Conservation (phyloP, 2,797 vertebrate species). For the Cyprinodon diabolis region DNA sequence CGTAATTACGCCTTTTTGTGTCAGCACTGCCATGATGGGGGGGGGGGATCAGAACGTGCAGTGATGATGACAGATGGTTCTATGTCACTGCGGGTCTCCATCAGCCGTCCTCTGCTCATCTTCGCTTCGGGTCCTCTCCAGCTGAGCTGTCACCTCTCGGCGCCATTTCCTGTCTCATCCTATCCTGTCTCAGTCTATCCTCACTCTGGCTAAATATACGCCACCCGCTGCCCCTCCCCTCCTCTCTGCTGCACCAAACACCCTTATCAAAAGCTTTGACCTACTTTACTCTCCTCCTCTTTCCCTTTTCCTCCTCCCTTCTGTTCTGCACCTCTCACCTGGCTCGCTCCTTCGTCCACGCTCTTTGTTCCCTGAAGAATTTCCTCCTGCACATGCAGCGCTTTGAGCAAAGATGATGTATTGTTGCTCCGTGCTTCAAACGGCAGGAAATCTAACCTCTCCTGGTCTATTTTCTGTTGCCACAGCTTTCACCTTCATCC, state of each 20-base stretch:
- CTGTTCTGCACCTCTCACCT: slow-evolving; percentile 45
- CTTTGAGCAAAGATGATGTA: slow-evolving; percentile 36
- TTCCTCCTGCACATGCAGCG: slow-evolving; percentile 54
- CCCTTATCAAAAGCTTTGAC: slow-evolving; percentile 65
- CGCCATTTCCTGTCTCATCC: slow-evolving; percentile 37
- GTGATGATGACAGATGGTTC: slow-evolving; percentile 45
- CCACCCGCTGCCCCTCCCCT: slow-evolving; percentile 13
- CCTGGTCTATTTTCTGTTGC: slow-evolving; percentile 2
- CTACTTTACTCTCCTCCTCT: slow-evolving; percentile 61
- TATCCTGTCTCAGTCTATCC: slow-evolving; percentile 44
- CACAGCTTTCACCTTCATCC: slow-evolving; percentile 38
- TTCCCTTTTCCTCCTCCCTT: slow-evolving; percentile 5
- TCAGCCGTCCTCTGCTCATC: slow-evolving; percentile 25
- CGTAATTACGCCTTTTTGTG: not conserved
- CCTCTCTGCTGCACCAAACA: slow-evolving; percentile 8
- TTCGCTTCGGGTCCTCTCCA: slow-evolving; percentile 25
- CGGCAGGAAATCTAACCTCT: slow-evolving; percentile 10
- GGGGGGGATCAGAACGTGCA: slow-evolving; percentile 21
- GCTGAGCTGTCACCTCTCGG: slow-evolving; percentile 58
- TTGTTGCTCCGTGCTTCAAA: slow-evolving; percentile 11
- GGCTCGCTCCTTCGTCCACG: slow-evolving; percentile 21
- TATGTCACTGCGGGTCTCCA: slow-evolving; percentile 13
- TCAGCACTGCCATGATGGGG: not conserved
- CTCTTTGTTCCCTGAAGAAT: slow-evolving; percentile 44
- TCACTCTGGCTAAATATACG: slow-evolving; percentile 64